Conservation (phyloP, 2,113 vertebrate genomes). For the Sterrhoptilus dennistouni region DNA sequence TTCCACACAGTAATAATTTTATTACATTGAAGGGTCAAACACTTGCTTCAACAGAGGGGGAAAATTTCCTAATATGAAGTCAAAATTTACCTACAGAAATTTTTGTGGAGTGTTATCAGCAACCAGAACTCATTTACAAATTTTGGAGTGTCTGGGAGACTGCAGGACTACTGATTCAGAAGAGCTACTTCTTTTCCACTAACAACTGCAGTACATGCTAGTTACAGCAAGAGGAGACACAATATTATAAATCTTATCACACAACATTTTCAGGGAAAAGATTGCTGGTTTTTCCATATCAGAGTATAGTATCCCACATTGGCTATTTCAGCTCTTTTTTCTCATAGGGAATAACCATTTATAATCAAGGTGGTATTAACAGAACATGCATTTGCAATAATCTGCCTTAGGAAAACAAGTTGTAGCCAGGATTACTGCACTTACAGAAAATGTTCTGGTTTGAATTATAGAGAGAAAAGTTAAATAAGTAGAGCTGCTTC, state of each 20-base stretch:
- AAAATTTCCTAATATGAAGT: not conserved
- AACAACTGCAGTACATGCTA: not conserved
- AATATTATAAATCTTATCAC: not conserved
- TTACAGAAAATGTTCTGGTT: not conserved
- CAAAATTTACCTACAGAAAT: not conserved
- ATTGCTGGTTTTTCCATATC: fast-evolving
- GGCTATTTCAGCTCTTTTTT: not conserved
- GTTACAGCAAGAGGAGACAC: not conserved
- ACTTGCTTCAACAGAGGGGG: not conserved
- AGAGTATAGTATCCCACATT: not conserved
- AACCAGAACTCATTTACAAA: not conserved
- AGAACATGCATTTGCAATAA: not conserved
- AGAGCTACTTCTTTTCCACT: not conserved
- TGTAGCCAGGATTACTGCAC: not conserved
- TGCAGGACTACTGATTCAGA: not conserved
- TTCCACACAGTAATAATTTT: not conserved
- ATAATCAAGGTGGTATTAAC: not conserved
- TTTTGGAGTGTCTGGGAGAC: not conserved
- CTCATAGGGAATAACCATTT: not conserved
- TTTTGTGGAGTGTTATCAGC: not conserved
- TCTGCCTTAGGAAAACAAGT: not conserved
- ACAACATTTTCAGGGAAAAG: not conserved
- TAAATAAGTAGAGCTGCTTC: not conserved
- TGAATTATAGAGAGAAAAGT: not conserved
- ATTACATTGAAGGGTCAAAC: not conserved